Evolutionary conservation across 2,113 vertebrate species (phyloP), one percentile per base, ranked within the genome.

Genomic region (Eolophus roseicapilla): DNA sequence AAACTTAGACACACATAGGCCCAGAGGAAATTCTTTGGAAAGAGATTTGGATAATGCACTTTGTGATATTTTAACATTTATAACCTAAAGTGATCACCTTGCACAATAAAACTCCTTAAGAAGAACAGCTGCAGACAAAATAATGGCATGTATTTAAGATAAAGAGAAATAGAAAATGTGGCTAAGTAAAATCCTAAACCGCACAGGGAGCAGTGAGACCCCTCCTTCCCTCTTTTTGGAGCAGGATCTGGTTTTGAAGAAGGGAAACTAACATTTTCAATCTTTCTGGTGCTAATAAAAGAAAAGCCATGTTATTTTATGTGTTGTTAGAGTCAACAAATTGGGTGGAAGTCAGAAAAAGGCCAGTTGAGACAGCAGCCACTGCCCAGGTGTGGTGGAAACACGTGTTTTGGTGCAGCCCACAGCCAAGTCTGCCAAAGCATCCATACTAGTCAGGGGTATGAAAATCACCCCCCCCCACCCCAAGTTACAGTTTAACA

Each of bases 401-500:
- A 57, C 43, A 15, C 3, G 0, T 46, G 53, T 69, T 75, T 79
- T 71, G 65, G 29, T 82, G 71, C 71, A 44, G 53, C 17, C 43
- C 27, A 11, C 35, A 59, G 50, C 44, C 28, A 50, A 1, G 1
- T 89, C 86, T 92, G 59, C 62, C 63, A 74, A 27, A 57, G 47
- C 17, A 44, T 41, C 65, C 47, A 8, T 41, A 70, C 4, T 37
- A 31, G 55, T 55, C 65, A 46, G 39, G 35, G 35, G 53, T 44
- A 64, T 17, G 44, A 91, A 86, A 95, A 63, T 70, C 86, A 89
- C 82, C 35, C 50, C 50, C 50, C n/a, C 49, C 83, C 87, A n/a
- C 53, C 44, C 57, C 37, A 44, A 88, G 73, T 88, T 88, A 93
- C 29, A 29, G 17, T 86, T 96, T 86, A 88, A 46, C 90, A 27